Base-by-base conservation (phyloP, 2,113 vertebrate genomes). In the Ophiodon elongatus region DNA sequence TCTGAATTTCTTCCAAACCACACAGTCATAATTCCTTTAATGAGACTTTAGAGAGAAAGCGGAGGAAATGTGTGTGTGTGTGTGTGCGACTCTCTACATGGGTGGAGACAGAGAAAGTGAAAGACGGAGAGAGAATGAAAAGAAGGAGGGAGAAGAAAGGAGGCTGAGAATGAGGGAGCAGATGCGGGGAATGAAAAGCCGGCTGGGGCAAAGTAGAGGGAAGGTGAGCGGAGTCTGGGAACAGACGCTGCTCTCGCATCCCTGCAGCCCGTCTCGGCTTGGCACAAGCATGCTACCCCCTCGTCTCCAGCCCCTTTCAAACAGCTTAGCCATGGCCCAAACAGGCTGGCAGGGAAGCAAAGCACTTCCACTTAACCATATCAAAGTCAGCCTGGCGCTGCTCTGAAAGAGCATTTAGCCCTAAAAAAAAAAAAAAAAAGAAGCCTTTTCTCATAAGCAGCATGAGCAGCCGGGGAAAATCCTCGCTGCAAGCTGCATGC, bases 321-420 rank as follows among this genome's bases (percentile, higher is more conserved):
- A 85, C 88, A 60, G 83, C 87, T 87, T 88, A 87, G 69, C 88
- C 83, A 68, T 17, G 82, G 80, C 85, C 82, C 87, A 80, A 93
- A 88, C 86, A 86, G 80, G 81, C 88, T 91, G 89, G 92, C 91
- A 93, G 78, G 47, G 31, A 75, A 69, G 91, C 85, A 93, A 91
- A 94, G 90, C 86, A 65, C 75, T 85, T 91, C 85, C 90, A 87
- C 90, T 94, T 92, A 90, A 92, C 90, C 90, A 93, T 89, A 92
- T 94, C 91, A 94, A 93, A 94, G 89, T 82, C 86, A 73, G 60
- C 47, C 82, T 84, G 86, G 84, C 66, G 21, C 88, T 69, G 76
- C 77, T 85, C 66, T 84, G 76, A 90, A 83, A 88, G 59, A 69
- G 56, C 59, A 74, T 91, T 89, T 84, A 84, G 76, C 80, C 67